Percentiles rank a stretch among this genome's conserved stretches.
These are phyloP conservation scores for Monomorium pharaonis DNA, from an alignment of 1,140 invertebrate species.

Conservation along the genomic window DNA sequence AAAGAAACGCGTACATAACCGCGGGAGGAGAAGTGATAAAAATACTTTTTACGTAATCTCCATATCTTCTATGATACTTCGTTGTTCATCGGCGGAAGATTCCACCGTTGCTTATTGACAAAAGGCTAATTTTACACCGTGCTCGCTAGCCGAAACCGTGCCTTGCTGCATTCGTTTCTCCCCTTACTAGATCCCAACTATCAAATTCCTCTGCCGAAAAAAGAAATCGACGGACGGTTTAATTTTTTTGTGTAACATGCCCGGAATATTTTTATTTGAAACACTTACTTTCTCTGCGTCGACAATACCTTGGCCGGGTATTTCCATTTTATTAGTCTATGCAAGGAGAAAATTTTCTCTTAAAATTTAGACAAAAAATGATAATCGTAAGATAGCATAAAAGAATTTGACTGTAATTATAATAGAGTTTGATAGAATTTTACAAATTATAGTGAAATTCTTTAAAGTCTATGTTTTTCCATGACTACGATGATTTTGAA, in stretches of 20 bases:
- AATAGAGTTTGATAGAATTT: too few species aligned
- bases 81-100: conserved; percentile 37
- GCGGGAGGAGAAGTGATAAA: conserved; percentile 3
- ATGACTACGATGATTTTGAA: too few species aligned
- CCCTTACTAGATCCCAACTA: background rate
- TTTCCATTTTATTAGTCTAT: background rate
- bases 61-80: conserved; percentile 42
- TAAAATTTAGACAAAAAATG: too few species aligned
- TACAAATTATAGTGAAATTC: too few species aligned
- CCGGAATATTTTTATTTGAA: background rate
- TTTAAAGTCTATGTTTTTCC: too few species aligned
- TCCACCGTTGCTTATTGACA: conserved; percentile 42
- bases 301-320: background rate
- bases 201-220: background rate
- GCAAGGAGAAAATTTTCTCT: too few species aligned
- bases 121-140: conserved; percentile 62
- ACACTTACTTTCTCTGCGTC: background rate
- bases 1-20: background rate
- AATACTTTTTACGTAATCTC: conserved; percentile 52
- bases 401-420: too few species aligned
- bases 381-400: too few species aligned
- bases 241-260: background rate
- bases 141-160: conserved; percentile 2
- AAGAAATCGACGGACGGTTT: background rate
- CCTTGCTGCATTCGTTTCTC: conserved; percentile 22